These are phyloP conservation scores for Epirrhoe tristata DNA, from an alignment of 2,888 invertebrate species.

Conservation along the genomic window DNA sequence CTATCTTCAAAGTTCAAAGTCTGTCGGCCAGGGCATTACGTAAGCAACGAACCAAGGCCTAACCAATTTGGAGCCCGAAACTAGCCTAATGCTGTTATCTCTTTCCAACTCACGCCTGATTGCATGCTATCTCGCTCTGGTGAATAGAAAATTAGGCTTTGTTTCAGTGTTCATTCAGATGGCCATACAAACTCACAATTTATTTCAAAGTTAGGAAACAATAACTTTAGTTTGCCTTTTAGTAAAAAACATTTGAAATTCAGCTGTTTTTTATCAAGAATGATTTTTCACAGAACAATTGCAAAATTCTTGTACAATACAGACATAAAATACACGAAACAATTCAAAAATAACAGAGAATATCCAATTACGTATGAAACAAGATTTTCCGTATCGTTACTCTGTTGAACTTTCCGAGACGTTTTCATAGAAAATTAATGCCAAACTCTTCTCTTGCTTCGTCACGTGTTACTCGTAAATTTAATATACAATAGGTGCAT, in stretches of 20 bases:
- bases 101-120: constrained; percentile 30
- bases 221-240: not conserved
- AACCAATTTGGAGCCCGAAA: constrained; percentile 44
- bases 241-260: no score
- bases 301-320: not conserved
- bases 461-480: constrained; percentile 18
- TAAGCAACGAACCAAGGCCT: constrained; percentile 37
- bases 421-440: constrained; percentile 22
- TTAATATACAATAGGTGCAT: no score
- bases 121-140: constrained; percentile 27
- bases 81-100: constrained; percentile 45
- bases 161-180: not conserved
- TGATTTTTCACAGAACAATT: no score
- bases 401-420: constrained; percentile 12
- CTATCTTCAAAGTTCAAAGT: constrained; percentile 5
- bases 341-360: not conserved
- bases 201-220: not conserved
- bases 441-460: constrained; percentile 6
- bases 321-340: not conserved
- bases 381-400: constrained; percentile 14
- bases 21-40: constrained; percentile 35
- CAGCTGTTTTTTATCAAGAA: no score
- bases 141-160: not conserved
- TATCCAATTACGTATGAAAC: constrained; percentile 5
- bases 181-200: not conserved